Base-by-base conservation (phyloP, 2,888 invertebrate species). In the Epistrophe grossulariae region DNA sequence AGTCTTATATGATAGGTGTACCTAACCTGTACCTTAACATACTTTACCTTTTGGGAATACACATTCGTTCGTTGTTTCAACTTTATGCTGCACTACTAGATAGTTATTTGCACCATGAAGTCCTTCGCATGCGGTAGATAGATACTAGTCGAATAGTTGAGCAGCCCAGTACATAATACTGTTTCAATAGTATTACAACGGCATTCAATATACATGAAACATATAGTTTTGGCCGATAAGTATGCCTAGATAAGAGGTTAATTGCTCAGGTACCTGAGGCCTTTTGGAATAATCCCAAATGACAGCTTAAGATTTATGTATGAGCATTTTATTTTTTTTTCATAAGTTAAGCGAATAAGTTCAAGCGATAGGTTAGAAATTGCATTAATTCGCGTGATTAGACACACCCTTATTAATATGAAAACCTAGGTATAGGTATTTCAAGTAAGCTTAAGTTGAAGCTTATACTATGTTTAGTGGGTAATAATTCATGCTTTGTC, bases 221-320 rank as follows among this genome's bases (percentile, higher is more conserved):
- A 1, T 57, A 74, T 57, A 74, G 70, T 79, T 79, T 68, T 45
- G 64, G 73, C 45, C 55, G 62, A 79, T 62, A 84, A 79, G 74
- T 64, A 31, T 79, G 57, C 74, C 74, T 79, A 84, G 79, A 83
- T 79, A 83, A 83, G 83, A 40, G 79, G 83, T 79, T 84, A 84
- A 84, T 84, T 84, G 79, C 74, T 59, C 62, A 64, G 57, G 60
- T 62, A 83, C 73, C 70, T 70, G 73, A 83, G 73, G 70, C 74
- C 78, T 79, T 71, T 78, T 55, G 60, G 66, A 73, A 78, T 73
- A 78, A 62, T 79, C 24, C 45, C 40, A 64, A 70, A 64, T 84
- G 84, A 84, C 84, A 79, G 74, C 79, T 50, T 64, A 66, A 73
- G 74, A 83, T 83, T 83, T 83, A 83, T 83, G 43, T 24, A 38